phyloP scores from a whole-genome alignment of 2,888 invertebrate species.

The Agrotis exclamationis region DNA sequence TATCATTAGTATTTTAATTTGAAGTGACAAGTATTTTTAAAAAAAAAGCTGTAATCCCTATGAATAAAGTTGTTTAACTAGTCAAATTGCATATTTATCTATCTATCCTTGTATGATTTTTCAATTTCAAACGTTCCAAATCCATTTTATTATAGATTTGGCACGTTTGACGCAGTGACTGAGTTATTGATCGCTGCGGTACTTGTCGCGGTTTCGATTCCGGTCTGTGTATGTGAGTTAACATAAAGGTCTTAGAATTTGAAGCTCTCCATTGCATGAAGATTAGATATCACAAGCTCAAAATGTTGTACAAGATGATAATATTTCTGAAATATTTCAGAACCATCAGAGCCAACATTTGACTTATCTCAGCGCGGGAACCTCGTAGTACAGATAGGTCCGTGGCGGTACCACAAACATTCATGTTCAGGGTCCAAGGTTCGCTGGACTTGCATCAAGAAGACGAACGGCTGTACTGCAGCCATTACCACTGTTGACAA shows the following conservation, averaged over 20 bases:
- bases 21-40: conserved; percentile 27
- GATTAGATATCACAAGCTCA: too few relatives aligned
- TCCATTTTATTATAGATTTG: not conserved
- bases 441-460: conserved; percentile 88
- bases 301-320: conserved; percentile 10
- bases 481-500: conserved; percentile 86
- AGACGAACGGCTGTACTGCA: conserved; percentile 87
- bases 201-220: too few relatives aligned
- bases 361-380: conserved; percentile 86
- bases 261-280: conserved; percentile 28
- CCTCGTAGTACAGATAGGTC: conserved; percentile 86
- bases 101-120: not conserved
- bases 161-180: too few relatives aligned
- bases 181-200: too few relatives aligned
- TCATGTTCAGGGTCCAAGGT: conserved; percentile 87
- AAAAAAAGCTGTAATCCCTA: conserved; percentile 32
- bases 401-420: conserved; percentile 88
- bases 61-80: conserved; percentile 36
- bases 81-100: not conserved
- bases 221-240: too few relatives aligned
- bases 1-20: not conserved
- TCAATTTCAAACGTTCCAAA: too few relatives aligned
- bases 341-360: conserved; percentile 78
- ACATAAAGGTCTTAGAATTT: too few relatives aligned
- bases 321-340: conserved; percentile 66